Base-by-base conservation (phyloP, 2,888 invertebrate species). In the Hecatera dysodea region DNA sequence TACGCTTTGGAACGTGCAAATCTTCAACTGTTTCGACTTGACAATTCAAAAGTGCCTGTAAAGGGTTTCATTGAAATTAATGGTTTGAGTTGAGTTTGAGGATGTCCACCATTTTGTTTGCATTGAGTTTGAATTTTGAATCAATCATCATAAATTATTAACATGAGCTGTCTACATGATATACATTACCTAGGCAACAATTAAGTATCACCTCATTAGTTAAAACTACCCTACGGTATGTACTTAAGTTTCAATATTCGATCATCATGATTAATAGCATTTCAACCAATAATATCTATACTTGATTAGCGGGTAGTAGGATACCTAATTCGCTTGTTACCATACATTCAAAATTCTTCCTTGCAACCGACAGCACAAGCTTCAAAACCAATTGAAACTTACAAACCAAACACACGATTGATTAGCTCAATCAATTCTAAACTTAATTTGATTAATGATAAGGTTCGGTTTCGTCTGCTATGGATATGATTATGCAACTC, bases 221-320 rank as follows among this genome's bases (percentile, higher is more conserved):
- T n/a, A n/a, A n/a, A n/a, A n/a, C 4, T 29, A 17, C 24, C 12
- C 19, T 48, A 29, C 12, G 24, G 2, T 59, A 53, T 44, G 24
- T 64, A 67, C 63, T n/a, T 62, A 48, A 48, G 33, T 70, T 65
- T 63, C 79, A 68, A 82, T 66, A 78, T 64, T 46, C 61, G 62
- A 69, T 66, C 65, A 68, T 46, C 63, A 80, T 75, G 70, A 81
- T 73, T 82, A 80, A 81, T 80, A 44, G 48, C 22, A 39, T 39
- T 68, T 68, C 65, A 65, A 70, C n/a, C 61, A 74, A 44, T 62
- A 63, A 24, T 36, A 67, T 33, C 53, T 3, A 52, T 24, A 57
- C 48, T n/a, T 65, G 12, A 68, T 61, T 48, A 65, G 27, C 19
- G 42, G 19, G 22, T n/a, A 59, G 27, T 9, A 22, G 5, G 22